Evolutionary conservation across 2,797 vertebrate species (phyloP), one percentile per base, ranked within the genome.

Genomic region (Trichosurus vulpecula): DNA sequence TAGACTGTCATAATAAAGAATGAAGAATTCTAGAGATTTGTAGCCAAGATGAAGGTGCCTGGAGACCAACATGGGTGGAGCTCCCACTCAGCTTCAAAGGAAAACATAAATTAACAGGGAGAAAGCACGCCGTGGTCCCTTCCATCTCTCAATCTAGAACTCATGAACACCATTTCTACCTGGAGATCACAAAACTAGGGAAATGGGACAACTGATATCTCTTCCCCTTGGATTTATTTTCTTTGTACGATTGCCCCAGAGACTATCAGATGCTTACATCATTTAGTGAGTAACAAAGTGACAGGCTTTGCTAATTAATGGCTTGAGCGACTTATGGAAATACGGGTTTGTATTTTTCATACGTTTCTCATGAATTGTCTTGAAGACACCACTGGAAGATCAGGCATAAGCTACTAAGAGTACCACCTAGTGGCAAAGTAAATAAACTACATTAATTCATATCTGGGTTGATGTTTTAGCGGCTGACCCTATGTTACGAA

Each of bases 1-100:
- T 95, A 93, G 91, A 92, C 55, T 87, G 2, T 52, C 97, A 41
- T 61, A 93, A 95, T 52, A 52, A 95, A 95, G 93, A 94, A 95
- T 52, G 54, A 95, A 95, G 93, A 95, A 95, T 96, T 92, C 47
- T 66, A 90, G 92, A 31, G 1, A 35, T 94, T 92, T 81, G 66
- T 47, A 58, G 92, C 61, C 47, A 52, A 90, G 57, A 93, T 66
- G 30, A 11, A 89, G 90, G 54, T 47, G 41, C 41, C 51, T 47
- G n/a, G 94, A n/a, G 55, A 29, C 47, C 22, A 30, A 93, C 22
- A 92, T 56, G 30, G 58, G n/a, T 92, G 47, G 89, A 95, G 53
- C 3, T 1, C 93, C 47, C 91, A 93, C 92, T 93, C 74, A 52
- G 11, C 93, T 95, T 94, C 96, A 97, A 94, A 96, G 90, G 14